Percentiles rank a stretch among this genome's conserved stretches.
These are phyloP conservation scores for Psittacula echo DNA, from an alignment of 2,797 vertebrate species.

Conservation along the genomic window DNA sequence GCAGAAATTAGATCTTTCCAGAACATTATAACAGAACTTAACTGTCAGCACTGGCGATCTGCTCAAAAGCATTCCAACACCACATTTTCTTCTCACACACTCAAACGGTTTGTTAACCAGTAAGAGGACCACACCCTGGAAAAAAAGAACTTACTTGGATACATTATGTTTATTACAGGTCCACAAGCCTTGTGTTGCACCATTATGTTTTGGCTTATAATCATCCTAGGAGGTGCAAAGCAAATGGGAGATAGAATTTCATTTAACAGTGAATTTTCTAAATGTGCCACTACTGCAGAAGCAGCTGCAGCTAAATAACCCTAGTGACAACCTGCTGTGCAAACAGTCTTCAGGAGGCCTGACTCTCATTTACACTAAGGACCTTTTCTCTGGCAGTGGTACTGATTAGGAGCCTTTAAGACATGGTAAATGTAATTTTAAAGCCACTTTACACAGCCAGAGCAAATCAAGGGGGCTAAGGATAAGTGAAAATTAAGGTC, in stretches of 20 bases:
- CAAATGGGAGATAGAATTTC: background rate
- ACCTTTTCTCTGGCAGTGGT: background rate
- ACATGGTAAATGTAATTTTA: background rate
- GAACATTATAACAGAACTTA: background rate
- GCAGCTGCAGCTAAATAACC: background rate
- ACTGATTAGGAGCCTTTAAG: background rate
- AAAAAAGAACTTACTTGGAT: background rate
- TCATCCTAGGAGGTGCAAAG: background rate
- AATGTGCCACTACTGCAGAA: background rate
- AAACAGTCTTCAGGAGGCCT: slow-evolving; percentile 5
- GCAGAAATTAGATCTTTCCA: background rate
- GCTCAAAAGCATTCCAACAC: background rate
- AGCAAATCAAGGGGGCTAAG: background rate
- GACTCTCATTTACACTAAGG: background rate
- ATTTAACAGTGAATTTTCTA: background rate
- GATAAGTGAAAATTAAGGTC: background rate
- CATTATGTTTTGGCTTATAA: background rate
- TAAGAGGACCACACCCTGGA: background rate
- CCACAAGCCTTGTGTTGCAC: background rate
- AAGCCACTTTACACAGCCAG: background rate
- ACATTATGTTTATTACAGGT: background rate
- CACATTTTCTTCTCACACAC: background rate
- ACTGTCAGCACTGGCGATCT: background rate
- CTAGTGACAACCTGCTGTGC: background rate
- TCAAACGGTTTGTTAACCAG: background rate